Evolutionary conservation across 2,113 vertebrate species (phyloP).

Genomic region (Tenrec ecaudatus): DNA sequence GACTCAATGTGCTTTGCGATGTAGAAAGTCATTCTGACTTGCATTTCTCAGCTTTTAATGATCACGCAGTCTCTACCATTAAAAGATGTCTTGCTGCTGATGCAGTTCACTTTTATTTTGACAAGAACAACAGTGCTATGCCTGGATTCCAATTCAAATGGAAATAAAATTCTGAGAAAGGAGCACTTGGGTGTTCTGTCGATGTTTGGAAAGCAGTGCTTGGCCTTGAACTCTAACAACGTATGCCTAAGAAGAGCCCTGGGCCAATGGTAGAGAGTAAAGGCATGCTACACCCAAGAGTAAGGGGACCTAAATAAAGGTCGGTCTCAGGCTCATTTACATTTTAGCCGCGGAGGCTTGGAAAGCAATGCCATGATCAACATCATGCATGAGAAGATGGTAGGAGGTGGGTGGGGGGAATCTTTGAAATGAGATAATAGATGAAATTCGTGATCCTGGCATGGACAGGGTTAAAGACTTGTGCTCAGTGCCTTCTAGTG

Average conservation of each 20-base stretch:
- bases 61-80: background rate
- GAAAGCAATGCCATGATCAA: conserved; percentile 17
- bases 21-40: background rate
- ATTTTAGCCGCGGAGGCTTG: background rate
- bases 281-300: background rate
- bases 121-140: background rate
- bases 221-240: background rate
- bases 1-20: background rate
- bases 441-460: background rate
- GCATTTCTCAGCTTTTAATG: background rate
- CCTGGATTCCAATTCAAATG: background rate
- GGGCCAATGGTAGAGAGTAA: background rate
- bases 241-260: conserved; percentile 7
- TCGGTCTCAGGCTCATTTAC: background rate
- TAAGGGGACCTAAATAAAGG: background rate
- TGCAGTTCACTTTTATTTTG: background rate
- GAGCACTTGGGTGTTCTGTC: background rate
- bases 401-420: background rate
- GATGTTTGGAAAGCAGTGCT: background rate
- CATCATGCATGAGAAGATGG: background rate
- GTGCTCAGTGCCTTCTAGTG: background rate
- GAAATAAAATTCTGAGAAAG: background rate
- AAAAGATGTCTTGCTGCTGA: background rate
- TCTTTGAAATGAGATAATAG: background rate
- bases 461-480: background rate